Percentiles rank a stretch among this genome's conserved stretches.
Evolutionary conservation across 2,113 vertebrate species (phyloP).

Genomic region (Corythaixoides concolor): DNA sequence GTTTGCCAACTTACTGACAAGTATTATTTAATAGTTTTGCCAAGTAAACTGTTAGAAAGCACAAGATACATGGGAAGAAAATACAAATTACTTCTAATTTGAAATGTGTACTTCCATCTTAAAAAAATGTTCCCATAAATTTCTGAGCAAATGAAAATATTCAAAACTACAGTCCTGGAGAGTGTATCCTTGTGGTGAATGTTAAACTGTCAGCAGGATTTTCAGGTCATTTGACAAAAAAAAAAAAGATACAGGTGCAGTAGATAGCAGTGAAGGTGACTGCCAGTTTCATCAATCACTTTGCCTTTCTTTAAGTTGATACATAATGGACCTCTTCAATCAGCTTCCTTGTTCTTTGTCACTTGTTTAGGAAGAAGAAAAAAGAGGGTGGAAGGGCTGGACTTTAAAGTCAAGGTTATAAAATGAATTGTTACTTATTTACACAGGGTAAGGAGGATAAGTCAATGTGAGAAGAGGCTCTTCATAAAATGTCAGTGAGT

Average conservation of each 20-base stretch:
- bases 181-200: conserved; percentile 82
- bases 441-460: conserved; percentile 76
- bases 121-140: not conserved
- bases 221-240: conserved; percentile 98
- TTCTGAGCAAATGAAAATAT: conserved; percentile 76
- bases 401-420: conserved; percentile 93
- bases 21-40: conserved; percentile 5
- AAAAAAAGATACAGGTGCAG: conserved; percentile 96
- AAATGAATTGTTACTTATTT: conserved; percentile 90
- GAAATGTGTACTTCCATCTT: conserved; percentile 23
- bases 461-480: conserved; percentile 58
- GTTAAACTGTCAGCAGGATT: conserved; percentile 98
- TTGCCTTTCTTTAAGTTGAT: conserved; percentile 98
- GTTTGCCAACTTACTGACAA: not conserved
- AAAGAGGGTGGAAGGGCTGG: conserved; percentile 70
- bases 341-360: conserved; percentile 93
- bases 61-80: not conserved
- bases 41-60: not conserved
- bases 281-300: conserved; percentile 98
- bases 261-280: conserved; percentile 97
- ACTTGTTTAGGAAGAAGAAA: conserved; percentile 82
- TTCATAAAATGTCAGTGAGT: conserved; percentile 81
- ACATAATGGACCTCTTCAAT: conserved; percentile 99
- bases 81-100: not conserved
- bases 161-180: conserved; percentile 63